A percentile compares a stretch with the other conserved stretches of the same genome.
Conservation (phyloP, 30 jellyfish, hydroid and myxozoan species). For the Aurelia coerulea region DNA sequence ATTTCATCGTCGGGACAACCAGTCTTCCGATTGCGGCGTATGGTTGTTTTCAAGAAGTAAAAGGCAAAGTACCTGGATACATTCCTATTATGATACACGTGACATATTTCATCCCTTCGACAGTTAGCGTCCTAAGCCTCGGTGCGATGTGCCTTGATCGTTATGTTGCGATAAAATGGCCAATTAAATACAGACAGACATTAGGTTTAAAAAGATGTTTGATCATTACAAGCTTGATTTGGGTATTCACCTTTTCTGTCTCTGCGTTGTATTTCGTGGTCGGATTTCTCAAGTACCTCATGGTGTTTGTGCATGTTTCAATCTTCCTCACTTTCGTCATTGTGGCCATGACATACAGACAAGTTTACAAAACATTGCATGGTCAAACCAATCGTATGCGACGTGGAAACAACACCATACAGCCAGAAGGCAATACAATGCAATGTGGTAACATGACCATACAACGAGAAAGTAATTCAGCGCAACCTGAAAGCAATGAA, state of each 20-base stretch:
- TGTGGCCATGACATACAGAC: slow-evolving; percentile 44
- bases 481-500: not conserved
- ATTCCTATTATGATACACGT: slow-evolving; percentile 43
- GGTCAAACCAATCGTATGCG: not conserved
- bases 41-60: slow-evolving; percentile 58
- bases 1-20: slow-evolving; percentile 66
- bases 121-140: slow-evolving; percentile 77
- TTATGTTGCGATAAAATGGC: slow-evolving; percentile 81
- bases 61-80: slow-evolving; percentile 21
- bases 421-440: too few relatives aligned
- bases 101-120: slow-evolving; percentile 59
- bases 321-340: slow-evolving; percentile 51
- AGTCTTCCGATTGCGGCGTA: slow-evolving; percentile 70
- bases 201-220: slow-evolving; percentile 48
- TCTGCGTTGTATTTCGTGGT: slow-evolving; percentile 52
- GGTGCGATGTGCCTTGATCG: slow-evolving; percentile 88
- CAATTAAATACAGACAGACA: slow-evolving; percentile 52
- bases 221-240: slow-evolving; percentile 37
- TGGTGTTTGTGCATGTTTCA: slow-evolving; percentile 79
- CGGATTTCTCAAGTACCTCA: slow-evolving; percentile 49
- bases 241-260: slow-evolving; percentile 60
- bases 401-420: too few relatives aligned
- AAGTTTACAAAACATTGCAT: slow-evolving; percentile 13
- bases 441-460: too few relatives aligned
- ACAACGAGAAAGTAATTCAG: not conserved